Conservation (phyloP, 2,113 vertebrate genomes). For the Nothoprocta pentlandii region DNA sequence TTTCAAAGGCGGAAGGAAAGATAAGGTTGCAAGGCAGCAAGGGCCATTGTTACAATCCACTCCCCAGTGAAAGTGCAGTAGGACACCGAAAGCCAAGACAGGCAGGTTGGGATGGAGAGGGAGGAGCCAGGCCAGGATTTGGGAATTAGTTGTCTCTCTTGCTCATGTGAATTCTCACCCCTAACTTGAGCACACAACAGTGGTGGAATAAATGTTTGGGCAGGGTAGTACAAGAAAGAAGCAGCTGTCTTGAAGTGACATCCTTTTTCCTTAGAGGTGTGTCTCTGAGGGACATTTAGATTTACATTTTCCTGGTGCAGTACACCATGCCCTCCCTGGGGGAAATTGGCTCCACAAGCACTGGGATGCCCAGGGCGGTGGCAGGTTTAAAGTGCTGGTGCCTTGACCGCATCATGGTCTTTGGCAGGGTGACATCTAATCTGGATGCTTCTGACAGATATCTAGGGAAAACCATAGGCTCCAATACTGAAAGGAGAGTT, state of each 20-base stretch:
- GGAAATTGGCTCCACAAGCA: not conserved
- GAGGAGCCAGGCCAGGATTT: not conserved
- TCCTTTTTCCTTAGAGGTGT: not conserved
- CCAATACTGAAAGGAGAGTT: not conserved
- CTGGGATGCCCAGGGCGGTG: not conserved
- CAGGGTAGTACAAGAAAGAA: not conserved
- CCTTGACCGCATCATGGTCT: not conserved
- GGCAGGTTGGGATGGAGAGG: not conserved
- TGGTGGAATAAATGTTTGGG: not conserved
- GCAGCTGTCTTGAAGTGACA: not conserved
- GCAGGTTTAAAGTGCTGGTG: not conserved
- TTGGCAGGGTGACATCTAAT: not conserved
- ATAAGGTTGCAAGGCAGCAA: not conserved
- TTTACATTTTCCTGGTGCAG: not conserved
- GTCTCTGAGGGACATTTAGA: not conserved
- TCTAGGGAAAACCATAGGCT: not conserved
- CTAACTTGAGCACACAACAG: not conserved
- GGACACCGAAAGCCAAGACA: not conserved
- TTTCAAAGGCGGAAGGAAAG: constrained; percentile 42
- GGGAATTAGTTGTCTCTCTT: not conserved
- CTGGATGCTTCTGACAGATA: not conserved
- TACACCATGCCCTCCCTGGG: not conserved
- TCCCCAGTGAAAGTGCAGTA: not conserved
- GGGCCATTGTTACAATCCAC: not conserved
- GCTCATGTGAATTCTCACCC: not conserved